Base-by-base conservation (phyloP, 2,888 invertebrate genomes). In the Elaeidobius kamerunicus region DNA sequence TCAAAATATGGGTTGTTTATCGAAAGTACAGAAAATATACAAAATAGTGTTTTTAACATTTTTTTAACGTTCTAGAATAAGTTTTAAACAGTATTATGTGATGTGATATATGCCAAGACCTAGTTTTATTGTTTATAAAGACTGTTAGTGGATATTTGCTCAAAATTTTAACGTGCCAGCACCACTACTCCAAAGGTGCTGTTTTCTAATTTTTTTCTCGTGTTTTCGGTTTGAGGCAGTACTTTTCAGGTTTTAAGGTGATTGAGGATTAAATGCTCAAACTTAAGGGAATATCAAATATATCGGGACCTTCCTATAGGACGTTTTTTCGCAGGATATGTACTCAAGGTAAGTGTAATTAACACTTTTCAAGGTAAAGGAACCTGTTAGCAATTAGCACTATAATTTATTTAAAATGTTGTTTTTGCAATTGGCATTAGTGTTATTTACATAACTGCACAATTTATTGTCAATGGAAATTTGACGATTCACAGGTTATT, bases 1-100 rank as follows among this genome's bases (percentile, higher is more conserved):
- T 51, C 51, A 51, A 51, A 48, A 38, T 44, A 51, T 51, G 51
- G 50, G 28, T 19, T 51, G 51, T 51, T 51, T 51, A 47, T 47
- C n/a, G 38, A 39, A 47, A 40, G 30, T 32, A 19, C 12, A 32
- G n/a, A n/a, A n/a, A 1, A 35, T 35, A 40, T 12, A 47, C 28
- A 32, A 38, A 32, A 19, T 32, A 2, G 38, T 40, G 38, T 47
- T 47, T 46, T 15, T 6, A 15, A 19, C 4, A n/a, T 20, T 11
- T 40, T 34, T 40, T 19, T n/a, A 12, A 41, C 23, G 17, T 43
- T 48, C 17, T 7, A 4, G 16, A 23, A 11, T 48, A 34, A 34
- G 23, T 32, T 35, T 32, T 32, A 34, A 18, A 3, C 6, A 34
- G 23, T 41, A 14, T 11, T 9, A 18, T 34, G 32, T 19, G 16